Percentiles rank a stretch among this genome's conserved stretches.
phyloP scores from a whole-genome alignment of 1,140 invertebrate genomes.

The Lasioglossum baleicum region DNA sequence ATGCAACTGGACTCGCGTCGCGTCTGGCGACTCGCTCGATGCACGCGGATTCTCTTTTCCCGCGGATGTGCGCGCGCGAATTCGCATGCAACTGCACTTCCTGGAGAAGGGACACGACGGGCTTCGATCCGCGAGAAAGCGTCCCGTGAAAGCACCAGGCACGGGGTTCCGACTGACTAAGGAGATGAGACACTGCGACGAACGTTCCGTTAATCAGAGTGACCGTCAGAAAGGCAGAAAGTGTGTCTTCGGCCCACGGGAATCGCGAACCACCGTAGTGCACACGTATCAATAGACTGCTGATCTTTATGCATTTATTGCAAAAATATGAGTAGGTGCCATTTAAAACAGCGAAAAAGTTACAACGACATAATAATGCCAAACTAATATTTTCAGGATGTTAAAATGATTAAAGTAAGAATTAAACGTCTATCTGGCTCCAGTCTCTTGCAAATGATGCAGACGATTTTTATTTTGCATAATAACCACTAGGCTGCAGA shows the following conservation, averaged over 20 bases:
- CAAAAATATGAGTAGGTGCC: too few relatives aligned
- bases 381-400: too few relatives aligned
- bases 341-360: too few relatives aligned
- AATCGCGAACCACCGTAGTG: too few relatives aligned
- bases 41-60: conserved; percentile 11
- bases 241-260: not conserved
- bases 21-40: not conserved
- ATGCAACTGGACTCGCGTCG: conserved; percentile 22
- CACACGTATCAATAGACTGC: too few relatives aligned
- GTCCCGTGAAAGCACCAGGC: conserved; percentile 13
- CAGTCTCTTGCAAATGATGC: too few relatives aligned
- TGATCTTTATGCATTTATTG: too few relatives aligned
- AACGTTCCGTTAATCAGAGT: not conserved
- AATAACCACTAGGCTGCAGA: too few relatives aligned
- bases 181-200: not conserved
- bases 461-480: too few relatives aligned
- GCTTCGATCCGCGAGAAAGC: conserved; percentile 26
- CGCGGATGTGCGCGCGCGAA: not conserved
- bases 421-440: too few relatives aligned
- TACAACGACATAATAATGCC: too few relatives aligned
- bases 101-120: not conserved
- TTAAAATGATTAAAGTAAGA: too few relatives aligned
- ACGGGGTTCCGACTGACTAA: not conserved
- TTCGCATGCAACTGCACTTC: not conserved
- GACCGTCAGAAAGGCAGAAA: conserved; percentile 1